A percentile compares a stretch with the other conserved stretches of the same genome.
These are phyloP conservation scores for Noctua comes DNA, from an alignment of 2,888 invertebrate genomes.

Conservation along the genomic window DNA sequence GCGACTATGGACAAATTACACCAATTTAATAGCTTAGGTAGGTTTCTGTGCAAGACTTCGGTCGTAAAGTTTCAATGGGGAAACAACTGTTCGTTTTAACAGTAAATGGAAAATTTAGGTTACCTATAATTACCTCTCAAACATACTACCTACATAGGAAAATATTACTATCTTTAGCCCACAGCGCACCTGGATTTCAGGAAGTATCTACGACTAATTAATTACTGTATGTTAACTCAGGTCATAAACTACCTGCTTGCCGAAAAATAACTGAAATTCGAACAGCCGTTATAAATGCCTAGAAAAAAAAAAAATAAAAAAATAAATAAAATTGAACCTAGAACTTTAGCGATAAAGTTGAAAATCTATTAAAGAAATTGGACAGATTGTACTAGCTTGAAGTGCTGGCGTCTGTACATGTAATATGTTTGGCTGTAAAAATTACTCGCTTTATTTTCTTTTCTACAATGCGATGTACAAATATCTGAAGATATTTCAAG, in stretches of 20 bases:
- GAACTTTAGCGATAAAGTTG: no score
- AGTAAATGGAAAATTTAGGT: slow-evolving; percentile 12
- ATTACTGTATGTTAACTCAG: not conserved
- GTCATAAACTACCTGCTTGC: not conserved
- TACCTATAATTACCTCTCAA: not conserved
- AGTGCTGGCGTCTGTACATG: no score
- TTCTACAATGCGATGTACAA: not conserved
- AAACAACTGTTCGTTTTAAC: slow-evolving; percentile 17
- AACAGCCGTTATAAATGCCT: not conserved
- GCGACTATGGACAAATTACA: slow-evolving; percentile 34
- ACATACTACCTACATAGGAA: not conserved
- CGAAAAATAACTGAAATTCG: not conserved
- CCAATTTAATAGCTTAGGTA: slow-evolving; percentile 8
- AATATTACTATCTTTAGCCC: not conserved
- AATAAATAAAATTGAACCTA: no score
- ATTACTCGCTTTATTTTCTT: not conserved
- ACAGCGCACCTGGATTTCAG: not conserved
- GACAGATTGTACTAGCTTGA: no score
- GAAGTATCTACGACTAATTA: not conserved
- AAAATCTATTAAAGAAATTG: no score
- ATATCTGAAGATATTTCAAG: not conserved
- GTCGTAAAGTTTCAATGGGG: slow-evolving; percentile 25
- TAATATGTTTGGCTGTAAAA: not conserved
- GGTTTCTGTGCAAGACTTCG: slow-evolving; percentile 2
- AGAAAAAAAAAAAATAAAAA: no score